Evolutionary conservation across 2,888 invertebrate species (phyloP).

Genomic region (Macrophya alboannulata): DNA sequence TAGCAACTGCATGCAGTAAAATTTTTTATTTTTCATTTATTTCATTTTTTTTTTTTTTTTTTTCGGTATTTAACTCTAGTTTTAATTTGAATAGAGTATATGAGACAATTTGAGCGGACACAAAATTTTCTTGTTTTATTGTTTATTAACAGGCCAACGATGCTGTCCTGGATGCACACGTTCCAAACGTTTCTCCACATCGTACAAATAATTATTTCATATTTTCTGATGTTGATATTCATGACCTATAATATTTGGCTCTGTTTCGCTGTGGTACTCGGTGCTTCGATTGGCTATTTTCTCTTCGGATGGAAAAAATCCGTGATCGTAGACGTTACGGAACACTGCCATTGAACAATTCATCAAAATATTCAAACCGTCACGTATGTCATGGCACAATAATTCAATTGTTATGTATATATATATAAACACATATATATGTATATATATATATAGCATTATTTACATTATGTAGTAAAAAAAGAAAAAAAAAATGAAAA

Average conservation of each 20-base stretch:
- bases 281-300: constrained; percentile 96
- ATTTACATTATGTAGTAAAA: neutral
- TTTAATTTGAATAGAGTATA: neutral
- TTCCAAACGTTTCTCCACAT: constrained; percentile 95
- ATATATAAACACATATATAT: neutral
- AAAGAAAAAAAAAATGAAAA: too few relatives aligned
- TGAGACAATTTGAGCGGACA: neutral
- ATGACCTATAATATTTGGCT: constrained; percentile 99
- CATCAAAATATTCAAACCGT: neutral
- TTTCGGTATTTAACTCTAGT: neutral
- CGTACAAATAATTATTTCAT: constrained; percentile 94
- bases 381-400: constrained; percentile 33
- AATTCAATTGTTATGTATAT: neutral
- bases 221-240: constrained; percentile 97
- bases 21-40: too few relatives aligned
- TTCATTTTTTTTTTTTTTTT: too few relatives aligned
- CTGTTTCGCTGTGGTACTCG: constrained; percentile 93
- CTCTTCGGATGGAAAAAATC: constrained; percentile 98
- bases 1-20: too few relatives aligned
- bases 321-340: constrained; percentile 95
- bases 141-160: constrained; percentile 85
- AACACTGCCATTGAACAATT: constrained; percentile 92
- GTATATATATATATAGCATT: constrained; percentile 16
- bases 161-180: constrained; percentile 91
- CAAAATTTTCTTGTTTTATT: neutral